Evolutionary conservation across 2,113 vertebrate genomes (phyloP), one percentile per base, ranked within the genome.

Genomic region (Cebidichthys violaceus): DNA sequence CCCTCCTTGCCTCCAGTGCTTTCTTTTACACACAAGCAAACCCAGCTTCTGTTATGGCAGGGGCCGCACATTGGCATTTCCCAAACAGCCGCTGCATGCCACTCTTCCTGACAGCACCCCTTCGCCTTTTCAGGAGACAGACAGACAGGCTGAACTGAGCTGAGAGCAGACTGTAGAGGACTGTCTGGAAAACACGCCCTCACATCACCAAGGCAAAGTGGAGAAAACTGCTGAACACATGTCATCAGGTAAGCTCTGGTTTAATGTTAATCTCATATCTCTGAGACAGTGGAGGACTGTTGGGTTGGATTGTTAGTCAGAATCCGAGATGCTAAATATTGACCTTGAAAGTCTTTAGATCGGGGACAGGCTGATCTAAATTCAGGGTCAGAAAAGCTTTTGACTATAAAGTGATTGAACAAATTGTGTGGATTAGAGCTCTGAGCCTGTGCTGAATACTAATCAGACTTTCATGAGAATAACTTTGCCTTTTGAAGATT

Each of bases 11-110:
- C 84, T 33, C 33, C 89, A 33, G 20, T 70, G 68, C 78, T 90
- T 70, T 81, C 84, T 81, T 90, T 88, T 74, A 87, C 90, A 84
- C 91, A 92, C 85, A 90, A 67, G 88, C 89, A 90, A 66, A 85
- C 75, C 84, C 87, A 83, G 92, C 91, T 91, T 94, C 86, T 93
- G 92, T 94, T 94, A 92, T 93, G 91, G 90, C 89, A 90, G 86
- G 70, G 88, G 91, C 91, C 86, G 88, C 85, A 87, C 79, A 33
- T 62, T 86, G 90, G 88, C 83, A 89, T 91, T 86, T 77, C 77
- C 86, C 89, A 88, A 87, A 91, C 81, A 88, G 87, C 75, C 74
- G 52, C 29, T 62, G 87, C 90, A 88, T 89, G 91, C 90, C 86
- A 80, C 82, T 84, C 84, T 81, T 82, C 86, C 82, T 65, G 82